These are phyloP conservation scores for Synergus laeviventris DNA, from an alignment of 2,888 invertebrate genomes.

Conservation along the genomic window DNA sequence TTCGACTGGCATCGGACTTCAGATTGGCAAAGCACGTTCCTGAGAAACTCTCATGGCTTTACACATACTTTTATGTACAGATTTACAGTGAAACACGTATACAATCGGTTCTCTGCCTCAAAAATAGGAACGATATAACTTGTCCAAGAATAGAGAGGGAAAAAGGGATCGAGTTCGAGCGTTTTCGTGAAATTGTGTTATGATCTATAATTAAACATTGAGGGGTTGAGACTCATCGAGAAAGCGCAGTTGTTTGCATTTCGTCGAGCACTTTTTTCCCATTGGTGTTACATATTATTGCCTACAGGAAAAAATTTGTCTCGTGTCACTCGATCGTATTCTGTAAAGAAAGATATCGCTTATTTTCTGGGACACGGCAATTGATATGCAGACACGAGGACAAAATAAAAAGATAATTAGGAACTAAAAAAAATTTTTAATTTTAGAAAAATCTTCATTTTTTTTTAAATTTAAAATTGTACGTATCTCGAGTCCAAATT, in stretches of 20 bases:
- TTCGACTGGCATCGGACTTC: constrained; percentile 12
- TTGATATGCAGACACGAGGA: background rate
- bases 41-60: constrained; percentile 17
- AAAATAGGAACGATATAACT: constrained; percentile 53
- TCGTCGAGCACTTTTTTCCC: background rate
- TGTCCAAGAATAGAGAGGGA: constrained; percentile 51
- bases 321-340: background rate
- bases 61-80: background rate
- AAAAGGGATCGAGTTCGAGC: constrained; percentile 44
- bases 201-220: constrained; percentile 51
- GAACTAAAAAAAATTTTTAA: too few relatives aligned
- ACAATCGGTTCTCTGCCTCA: constrained; percentile 45
- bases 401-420: background rate
- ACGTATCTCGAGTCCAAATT: background rate
- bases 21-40: constrained; percentile 33
- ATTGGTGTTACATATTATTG: background rate
- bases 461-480: background rate
- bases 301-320: background rate
- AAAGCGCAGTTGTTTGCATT: constrained; percentile 24
- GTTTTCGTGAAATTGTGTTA: constrained; percentile 48
- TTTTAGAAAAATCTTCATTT: background rate
- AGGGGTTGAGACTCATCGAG: constrained; percentile 39
- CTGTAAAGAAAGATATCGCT: background rate
- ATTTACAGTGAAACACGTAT: constrained; percentile 19
- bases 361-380: background rate